These are phyloP conservation scores for Dasypolia templi DNA, from an alignment of 2,888 invertebrate species.

Conservation along the genomic window DNA sequence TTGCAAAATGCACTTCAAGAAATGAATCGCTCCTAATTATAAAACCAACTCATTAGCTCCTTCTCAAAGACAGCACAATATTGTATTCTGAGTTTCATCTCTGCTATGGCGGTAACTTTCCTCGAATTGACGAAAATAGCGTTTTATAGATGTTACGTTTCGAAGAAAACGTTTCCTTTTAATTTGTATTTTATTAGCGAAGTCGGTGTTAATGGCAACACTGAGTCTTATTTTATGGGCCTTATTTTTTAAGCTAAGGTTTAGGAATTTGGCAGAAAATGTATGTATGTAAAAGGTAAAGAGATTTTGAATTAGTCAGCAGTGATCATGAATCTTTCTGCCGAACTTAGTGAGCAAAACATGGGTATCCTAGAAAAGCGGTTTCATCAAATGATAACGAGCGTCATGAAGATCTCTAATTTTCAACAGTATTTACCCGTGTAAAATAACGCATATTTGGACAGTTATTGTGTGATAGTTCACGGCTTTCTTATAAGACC, in stretches of 20 bases:
- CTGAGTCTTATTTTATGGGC: slow-evolving; percentile 2
- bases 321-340: background rate
- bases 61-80: slow-evolving; percentile 17
- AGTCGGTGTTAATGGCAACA: slow-evolving; percentile 29
- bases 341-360: background rate
- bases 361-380: too few relatives aligned
- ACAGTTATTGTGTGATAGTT: too few relatives aligned
- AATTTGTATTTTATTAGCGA: slow-evolving; percentile 54
- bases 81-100: slow-evolving; percentile 37
- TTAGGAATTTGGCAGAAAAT: background rate
- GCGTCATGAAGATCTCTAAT: too few relatives aligned
- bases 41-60: background rate
- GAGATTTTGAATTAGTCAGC: background rate
- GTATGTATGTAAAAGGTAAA: too few relatives aligned
- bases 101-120: slow-evolving; percentile 49
- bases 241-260: background rate
- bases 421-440: too few relatives aligned
- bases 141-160: slow-evolving; percentile 55
- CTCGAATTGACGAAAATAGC: slow-evolving; percentile 59
- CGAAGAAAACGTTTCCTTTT: slow-evolving; percentile 53
- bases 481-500: too few relatives aligned
- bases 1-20: background rate
- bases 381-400: too few relatives aligned
- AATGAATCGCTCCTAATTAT: background rate
- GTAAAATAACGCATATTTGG: too few relatives aligned